A percentile compares a stretch with the other conserved stretches of the same genome.
These are phyloP conservation scores for Axis porcinus DNA, from an alignment of 2,113 vertebrate genomes.

Conservation along the genomic window DNA sequence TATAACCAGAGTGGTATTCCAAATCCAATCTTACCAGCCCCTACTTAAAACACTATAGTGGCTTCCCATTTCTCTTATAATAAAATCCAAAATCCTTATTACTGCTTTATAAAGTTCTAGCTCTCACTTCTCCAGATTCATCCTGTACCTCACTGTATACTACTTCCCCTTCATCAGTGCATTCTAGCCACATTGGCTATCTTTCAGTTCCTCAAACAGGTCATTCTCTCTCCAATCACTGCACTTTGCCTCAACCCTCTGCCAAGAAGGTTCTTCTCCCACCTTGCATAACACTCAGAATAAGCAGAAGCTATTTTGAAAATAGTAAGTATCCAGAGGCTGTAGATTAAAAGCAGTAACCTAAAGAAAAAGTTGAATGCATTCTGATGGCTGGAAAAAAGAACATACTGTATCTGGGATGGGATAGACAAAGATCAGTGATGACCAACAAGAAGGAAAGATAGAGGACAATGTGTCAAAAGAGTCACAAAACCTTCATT, in stretches of 20 bases:
- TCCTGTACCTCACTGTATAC: background rate
- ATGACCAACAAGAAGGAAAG: background rate
- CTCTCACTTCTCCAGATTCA: background rate
- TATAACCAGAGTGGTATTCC: background rate
- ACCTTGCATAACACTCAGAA: background rate
- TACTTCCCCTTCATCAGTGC: background rate
- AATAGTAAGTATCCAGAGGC: background rate
- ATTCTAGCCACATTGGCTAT: background rate
- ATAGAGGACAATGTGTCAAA: background rate
- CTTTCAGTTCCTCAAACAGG: background rate
- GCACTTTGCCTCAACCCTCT: background rate
- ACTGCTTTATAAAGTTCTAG: background rate
- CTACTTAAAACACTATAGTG: background rate
- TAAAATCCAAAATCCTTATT: background rate
- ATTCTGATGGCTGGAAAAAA: background rate
- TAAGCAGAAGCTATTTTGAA: background rate
- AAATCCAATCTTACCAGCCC: background rate
- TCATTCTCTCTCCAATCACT: background rate
- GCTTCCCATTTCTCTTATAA: background rate
- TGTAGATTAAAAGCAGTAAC: background rate
- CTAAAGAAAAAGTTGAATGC: background rate
- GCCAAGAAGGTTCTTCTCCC: background rate
- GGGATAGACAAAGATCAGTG: background rate
- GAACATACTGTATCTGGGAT: background rate
- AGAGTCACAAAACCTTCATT: background rate